These are phyloP conservation scores for Epirrhoe tristata DNA, from an alignment of 2,888 invertebrate genomes.

Conservation along the genomic window DNA sequence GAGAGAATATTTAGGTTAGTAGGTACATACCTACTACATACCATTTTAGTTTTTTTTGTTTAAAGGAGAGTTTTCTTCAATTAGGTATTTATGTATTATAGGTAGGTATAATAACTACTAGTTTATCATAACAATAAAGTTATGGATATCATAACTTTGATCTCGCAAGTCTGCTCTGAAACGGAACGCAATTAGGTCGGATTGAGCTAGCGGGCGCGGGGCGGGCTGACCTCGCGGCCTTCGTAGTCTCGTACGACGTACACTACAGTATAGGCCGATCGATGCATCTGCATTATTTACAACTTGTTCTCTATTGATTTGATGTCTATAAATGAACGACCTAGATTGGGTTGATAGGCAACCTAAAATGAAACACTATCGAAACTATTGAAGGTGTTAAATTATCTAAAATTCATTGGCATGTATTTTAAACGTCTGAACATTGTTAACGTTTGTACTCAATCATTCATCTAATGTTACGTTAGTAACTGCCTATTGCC, in stretches of 20 bases:
- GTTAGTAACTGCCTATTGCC: no score
- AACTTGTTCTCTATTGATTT: conserved; percentile 10
- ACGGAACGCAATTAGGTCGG: conserved; percentile 12
- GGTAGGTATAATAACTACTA: no score
- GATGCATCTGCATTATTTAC: conserved; percentile 22
- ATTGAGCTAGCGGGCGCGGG: conserved; percentile 2
- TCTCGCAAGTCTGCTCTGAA: background rate
- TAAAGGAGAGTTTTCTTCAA: no score
- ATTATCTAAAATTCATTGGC: no score
- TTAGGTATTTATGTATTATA: no score
- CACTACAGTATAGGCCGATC: conserved; percentile 4
- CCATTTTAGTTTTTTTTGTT: no score
- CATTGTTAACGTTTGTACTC: no score
- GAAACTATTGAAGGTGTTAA: background rate
- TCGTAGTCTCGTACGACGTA: background rate
- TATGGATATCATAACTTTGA: background rate
- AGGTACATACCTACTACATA: no score
- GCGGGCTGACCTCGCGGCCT: conserved; percentile 14
- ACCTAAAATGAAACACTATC: background rate
- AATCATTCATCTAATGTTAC: no score
- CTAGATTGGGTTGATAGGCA: background rate
- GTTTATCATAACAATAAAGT: no score
- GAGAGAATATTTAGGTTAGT: no score
- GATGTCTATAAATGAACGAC: background rate
- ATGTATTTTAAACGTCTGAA: no score